Base-by-base conservation (phyloP, 2,888 invertebrate species). In the Scaptomyza polygonia region DNA sequence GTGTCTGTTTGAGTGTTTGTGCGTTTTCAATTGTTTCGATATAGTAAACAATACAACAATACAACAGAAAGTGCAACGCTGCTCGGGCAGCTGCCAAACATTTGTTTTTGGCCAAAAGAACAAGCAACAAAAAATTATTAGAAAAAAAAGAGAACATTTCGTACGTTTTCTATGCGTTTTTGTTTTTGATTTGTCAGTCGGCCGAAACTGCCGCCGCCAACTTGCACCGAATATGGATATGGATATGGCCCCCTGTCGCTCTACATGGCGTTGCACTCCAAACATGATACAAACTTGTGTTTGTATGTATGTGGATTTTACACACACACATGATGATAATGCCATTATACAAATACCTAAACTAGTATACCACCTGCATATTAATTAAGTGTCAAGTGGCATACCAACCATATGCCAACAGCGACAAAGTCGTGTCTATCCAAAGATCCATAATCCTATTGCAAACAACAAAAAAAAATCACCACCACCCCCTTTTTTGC, bases 321-420 rank as follows among this genome's bases (percentile, higher is more conserved):
- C 69, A 64, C 55, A 51, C 45, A 27, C 53, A 54, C 34, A n/a
- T 32, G 40, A 21, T 62, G 65, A 62, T 62, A 84, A 78, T 82
- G 81, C 72, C 77, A 79, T 84, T 80, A 81, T 69, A 64, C 70
- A 76, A 83, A 78, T 80, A 74, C 63, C 84, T 49, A 72, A 59
- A 43, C 39, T 39, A n/a, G n/a, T n/a, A 39, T 39, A 67, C 62
- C 81, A 81, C 71, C 81, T 81, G 81, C 85, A 81, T 81, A 81
- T 81, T 84, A 81, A 81, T 81, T 62, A 64, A 57, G 57, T 62
- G 61, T 0, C 68, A 56, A 30, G 9, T 29, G 40, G 48, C 62
- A 64, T 69, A 47, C 62, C 65, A 61, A 58, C 59, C 61, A 56
- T 66, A 66, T 54, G 57, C 70, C 75, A 72, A 16, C 16, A n/a